These are phyloP conservation scores for Quadroppia sp. DNA, from an alignment of 2,888 invertebrate species.

Conservation along the genomic window DNA sequence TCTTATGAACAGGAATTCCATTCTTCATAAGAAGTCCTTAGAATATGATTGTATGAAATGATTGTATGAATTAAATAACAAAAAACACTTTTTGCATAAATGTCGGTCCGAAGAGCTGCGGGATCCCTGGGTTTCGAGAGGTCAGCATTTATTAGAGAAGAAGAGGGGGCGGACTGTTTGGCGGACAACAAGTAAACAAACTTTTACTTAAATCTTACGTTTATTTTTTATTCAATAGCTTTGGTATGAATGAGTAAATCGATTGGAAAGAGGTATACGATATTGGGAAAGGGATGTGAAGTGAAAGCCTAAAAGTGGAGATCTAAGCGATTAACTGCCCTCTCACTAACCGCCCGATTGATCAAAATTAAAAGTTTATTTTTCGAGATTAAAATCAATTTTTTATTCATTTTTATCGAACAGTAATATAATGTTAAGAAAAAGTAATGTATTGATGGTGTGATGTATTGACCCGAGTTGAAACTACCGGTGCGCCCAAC, in stretches of 20 bases:
- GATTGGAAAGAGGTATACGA: not conserved
- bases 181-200: constrained; percentile 17
- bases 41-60: too few species aligned
- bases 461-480: too few species aligned
- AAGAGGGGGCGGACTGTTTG: constrained; percentile 3
- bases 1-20: constrained; percentile 1
- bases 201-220: constrained; percentile 17
- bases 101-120: not conserved
- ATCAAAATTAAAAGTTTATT: constrained; percentile 17
- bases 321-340: not conserved
- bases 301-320: not conserved
- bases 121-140: not conserved
- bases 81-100: not conserved
- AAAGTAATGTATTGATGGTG: too few species aligned
- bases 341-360: not conserved
- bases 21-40: not conserved
- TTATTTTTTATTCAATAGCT: not conserved
- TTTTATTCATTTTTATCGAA: not conserved
- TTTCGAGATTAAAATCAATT: not conserved
- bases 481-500: too few species aligned
- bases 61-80: not conserved
- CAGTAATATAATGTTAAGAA: too few species aligned
- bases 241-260: not conserved
- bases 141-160: constrained; percentile 5
- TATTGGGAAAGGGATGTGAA: too few species aligned